phyloP scores from a whole-genome alignment of 2,888 invertebrate species.

The Drosophila atripex region DNA sequence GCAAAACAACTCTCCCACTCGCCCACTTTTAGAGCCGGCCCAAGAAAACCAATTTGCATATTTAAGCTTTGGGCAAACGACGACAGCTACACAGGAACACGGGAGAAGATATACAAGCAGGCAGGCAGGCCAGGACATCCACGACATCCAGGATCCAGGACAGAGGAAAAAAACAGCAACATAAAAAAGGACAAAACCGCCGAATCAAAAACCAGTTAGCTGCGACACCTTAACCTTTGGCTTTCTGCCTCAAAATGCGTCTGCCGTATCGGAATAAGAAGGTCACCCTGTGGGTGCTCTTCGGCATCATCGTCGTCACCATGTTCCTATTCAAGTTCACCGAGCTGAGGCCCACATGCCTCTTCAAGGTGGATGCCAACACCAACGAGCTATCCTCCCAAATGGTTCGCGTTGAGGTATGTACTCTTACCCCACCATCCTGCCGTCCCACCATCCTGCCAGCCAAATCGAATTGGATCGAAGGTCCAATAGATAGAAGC shows the following conservation, averaged over 20 bases:
- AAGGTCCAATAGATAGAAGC: slow-evolving; percentile 11
- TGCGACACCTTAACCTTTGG: slow-evolving; percentile 6
- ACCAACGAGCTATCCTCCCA: slow-evolving; percentile 71
- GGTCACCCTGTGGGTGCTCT: slow-evolving; percentile 82
- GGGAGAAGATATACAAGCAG: slow-evolving; percentile 1
- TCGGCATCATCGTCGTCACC: slow-evolving; percentile 82
- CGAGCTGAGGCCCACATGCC: slow-evolving; percentile 83
- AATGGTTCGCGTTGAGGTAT: slow-evolving; percentile 83
- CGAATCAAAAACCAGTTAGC: slow-evolving; percentile 31
- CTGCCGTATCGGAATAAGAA: slow-evolving; percentile 83
- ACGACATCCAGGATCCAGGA: background rate
- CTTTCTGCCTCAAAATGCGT: slow-evolving; percentile 76
- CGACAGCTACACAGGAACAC: slow-evolving; percentile 1
- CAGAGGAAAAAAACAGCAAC: too few species aligned
- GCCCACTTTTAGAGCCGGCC: slow-evolving; percentile 29
- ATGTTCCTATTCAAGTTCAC: slow-evolving; percentile 84
- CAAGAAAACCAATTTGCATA: slow-evolving; percentile 73
- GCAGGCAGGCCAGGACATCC: slow-evolving; percentile 1
- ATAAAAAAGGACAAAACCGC: slow-evolving; percentile 2
- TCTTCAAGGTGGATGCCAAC: slow-evolving; percentile 81
- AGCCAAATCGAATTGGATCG: slow-evolving; percentile 4
- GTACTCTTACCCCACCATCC: slow-evolving; percentile 39
- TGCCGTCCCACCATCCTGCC: too few species aligned
- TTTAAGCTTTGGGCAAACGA: slow-evolving; percentile 61
- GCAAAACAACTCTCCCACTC: slow-evolving; percentile 36